Base-by-base conservation (phyloP, 2,113 vertebrate genomes). In the Upupa epops region DNA sequence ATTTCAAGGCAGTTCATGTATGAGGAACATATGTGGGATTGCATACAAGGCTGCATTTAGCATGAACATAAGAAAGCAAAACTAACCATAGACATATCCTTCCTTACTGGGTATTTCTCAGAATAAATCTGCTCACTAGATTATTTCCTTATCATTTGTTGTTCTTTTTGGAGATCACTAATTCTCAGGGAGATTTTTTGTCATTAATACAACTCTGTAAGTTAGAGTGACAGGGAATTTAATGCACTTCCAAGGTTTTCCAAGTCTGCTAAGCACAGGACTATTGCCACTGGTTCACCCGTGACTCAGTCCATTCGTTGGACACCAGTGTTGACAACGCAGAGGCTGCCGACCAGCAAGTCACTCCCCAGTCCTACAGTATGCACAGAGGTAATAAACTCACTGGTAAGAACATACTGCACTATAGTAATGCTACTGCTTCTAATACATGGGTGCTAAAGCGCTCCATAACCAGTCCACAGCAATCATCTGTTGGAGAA, bases 51-150 rank as follows among this genome's bases (percentile, higher is more conserved):
- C 25, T 79, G 74, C 49, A 42, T 92, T 82, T 75, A 82, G 78
- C 55, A 72, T 11, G 42, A 78, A 83, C 51, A 66, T 52, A 70
- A 91, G 73, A 83, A 90, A 81, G 65, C 28, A 94, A 90, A 90
- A 72, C 18, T 25, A 86, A 40, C 63, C 86, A 65, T 72, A 54
- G 83, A 75, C 81, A 69, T 66, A 80, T 9, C 56, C 20, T 28
- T 68, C 60, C 59, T 81, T 74, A 81, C 13, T 1, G 2, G 32
- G 7, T 71, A 77, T 68, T 83, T 74, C 49, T 80, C 26, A 55
- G 40, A 75, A 87, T 26, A 69, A 76, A 79, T 55, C 25, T 82
- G 28, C 58, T 55, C 46, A 3, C 52, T 19, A 55, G 7, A 72
- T 76, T 89, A 72, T 76, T 89, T 89, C 31, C 21, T 25, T 49